Percentiles rank a stretch among this genome's conserved stretches.
These are phyloP conservation scores for Pristionchus pacificus DNA, from an alignment of 1,140 invertebrate genomes.

Conservation along the genomic window DNA sequence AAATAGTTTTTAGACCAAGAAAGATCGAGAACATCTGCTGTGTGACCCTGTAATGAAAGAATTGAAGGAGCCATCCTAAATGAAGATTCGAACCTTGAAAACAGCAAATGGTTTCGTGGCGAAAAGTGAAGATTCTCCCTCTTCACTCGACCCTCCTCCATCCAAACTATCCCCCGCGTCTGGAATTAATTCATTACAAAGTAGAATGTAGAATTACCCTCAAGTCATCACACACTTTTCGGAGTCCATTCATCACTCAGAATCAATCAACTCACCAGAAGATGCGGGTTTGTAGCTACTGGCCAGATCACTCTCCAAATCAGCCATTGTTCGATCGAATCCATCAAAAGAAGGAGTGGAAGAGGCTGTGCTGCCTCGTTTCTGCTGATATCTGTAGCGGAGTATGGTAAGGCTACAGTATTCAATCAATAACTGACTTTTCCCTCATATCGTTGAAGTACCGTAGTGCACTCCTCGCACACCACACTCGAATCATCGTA, in stretches of 20 bases:
- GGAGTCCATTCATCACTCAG: no score
- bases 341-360: background rate
- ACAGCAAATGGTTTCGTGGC: constrained; percentile 83
- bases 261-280: background rate
- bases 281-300: background rate
- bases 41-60: constrained; percentile 80
- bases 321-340: background rate
- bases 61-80: background rate
- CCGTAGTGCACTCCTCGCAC: constrained; percentile 67
- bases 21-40: constrained; percentile 89
- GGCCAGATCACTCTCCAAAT: background rate
- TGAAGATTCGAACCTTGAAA: constrained; percentile 11
- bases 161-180: background rate
- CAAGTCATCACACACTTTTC: no score
- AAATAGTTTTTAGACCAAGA: constrained; percentile 99
- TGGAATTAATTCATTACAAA: background rate
- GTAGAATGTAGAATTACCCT: background rate
- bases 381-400: background rate
- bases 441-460: background rate
- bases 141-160: background rate
- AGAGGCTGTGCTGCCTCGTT: background rate
- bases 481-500: constrained; percentile 85
- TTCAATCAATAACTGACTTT: background rate
- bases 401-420: background rate
- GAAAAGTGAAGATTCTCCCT: constrained; percentile 62